Conservation (phyloP, 2,888 invertebrate genomes). For the Oligia fasciuncula region DNA sequence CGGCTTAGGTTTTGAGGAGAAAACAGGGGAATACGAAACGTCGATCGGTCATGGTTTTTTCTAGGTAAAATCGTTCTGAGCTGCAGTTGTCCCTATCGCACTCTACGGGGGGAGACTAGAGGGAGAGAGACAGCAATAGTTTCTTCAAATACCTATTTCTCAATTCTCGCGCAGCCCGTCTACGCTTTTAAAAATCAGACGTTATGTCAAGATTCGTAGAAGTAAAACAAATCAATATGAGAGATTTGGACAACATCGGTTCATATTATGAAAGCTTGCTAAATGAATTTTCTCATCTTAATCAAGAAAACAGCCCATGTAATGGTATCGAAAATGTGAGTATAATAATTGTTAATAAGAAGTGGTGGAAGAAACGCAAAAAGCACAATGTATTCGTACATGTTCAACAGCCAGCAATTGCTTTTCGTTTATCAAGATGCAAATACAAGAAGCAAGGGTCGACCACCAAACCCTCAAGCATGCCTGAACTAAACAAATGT, state of each 20-base stretch:
- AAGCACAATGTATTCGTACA: constrained; percentile 7
- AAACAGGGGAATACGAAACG: too few relatives aligned
- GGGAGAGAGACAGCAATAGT: too few relatives aligned
- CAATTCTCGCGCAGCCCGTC: too few relatives aligned
- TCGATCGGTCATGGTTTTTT: too few relatives aligned
- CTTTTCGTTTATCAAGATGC: constrained; percentile 24
- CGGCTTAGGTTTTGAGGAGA: too few relatives aligned
- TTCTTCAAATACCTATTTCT: too few relatives aligned
- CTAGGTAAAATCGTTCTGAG: too few relatives aligned
- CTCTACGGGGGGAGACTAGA: too few relatives aligned
- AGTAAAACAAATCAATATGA: constrained; percentile 33
- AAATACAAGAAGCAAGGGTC: background rate
- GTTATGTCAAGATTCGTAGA: background rate
- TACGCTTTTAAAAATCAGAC: too few relatives aligned
- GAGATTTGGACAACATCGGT: constrained; percentile 13
- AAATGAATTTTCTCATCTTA: constrained; percentile 2
- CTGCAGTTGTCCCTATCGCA: too few relatives aligned
- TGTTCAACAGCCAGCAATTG: constrained; percentile 28
- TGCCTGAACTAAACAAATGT: constrained; percentile 43
- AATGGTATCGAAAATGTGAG: constrained; percentile 30
- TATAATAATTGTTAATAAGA: constrained; percentile 44
- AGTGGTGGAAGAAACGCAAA: constrained; percentile 30
- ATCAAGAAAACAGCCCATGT: constrained; percentile 19
- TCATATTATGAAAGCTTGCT: constrained; percentile 18
- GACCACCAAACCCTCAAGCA: constrained; percentile 29